Base-by-base conservation (phyloP, 2,113 vertebrate species). In the Craseonycteris thonglongyai region DNA sequence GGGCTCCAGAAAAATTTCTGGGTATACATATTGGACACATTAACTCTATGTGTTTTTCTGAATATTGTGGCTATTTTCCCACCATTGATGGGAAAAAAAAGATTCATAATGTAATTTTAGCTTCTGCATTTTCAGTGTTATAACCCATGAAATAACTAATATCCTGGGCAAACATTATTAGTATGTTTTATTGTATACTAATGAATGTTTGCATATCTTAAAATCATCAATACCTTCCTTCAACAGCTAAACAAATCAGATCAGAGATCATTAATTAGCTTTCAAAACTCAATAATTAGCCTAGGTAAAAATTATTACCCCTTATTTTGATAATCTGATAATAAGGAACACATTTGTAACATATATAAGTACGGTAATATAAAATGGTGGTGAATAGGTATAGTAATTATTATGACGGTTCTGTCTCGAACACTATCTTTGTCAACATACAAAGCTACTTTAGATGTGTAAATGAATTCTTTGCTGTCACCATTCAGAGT, bases 141-240 rank as follows among this genome's bases (percentile, higher is more conserved):
- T 75, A 91, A 95, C n/a, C 59, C 28, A 74, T 87, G 91, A 74
- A 90, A 92, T 93, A 96, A 83, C 79, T 88, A 95, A 96, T 94
- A 93, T 95, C 92, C 92, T 95, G 92, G 51, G 33, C 33, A 94
- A 89, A 94, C 86, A 93, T 90, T 91, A 90, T 91, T 96, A 96
- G 84, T 84, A 90, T 90, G 42, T 68, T 95, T 96, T 95, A 94
- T 89, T 97, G 69, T 92, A 90, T 72, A 83, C 80, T 65, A 68
- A 63, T 11, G 71, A 71, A 40, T 84, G n/a, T 90, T 93, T 78
- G 90, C 80, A 84, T 97, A 97, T 97, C 95, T 96, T 91, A 93
- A 95, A 56, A 96, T 96, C 94, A 93, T 97, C 92, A 96, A 94
- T 76, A 92, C 69, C 47, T 95, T 85, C 21, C 21, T 92, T 88